Evolutionary conservation across 2,113 vertebrate species (phyloP), one percentile per base, ranked within the genome.

Genomic region (Gobius niger): DNA sequence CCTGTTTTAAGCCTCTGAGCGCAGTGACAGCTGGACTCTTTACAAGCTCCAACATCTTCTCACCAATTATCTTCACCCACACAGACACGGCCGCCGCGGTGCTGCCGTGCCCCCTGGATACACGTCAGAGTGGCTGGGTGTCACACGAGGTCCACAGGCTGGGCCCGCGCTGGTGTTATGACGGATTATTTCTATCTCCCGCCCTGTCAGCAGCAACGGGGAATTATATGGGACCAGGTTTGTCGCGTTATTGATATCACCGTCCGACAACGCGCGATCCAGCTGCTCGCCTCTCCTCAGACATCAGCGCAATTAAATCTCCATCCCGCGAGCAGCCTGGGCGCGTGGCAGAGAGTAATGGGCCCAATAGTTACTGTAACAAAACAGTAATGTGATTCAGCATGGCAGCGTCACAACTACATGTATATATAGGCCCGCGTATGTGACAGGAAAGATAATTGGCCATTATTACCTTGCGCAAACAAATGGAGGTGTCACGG

Each of bases 291-390:
- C 73, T 81, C 57, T 80, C 77, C 79, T 83, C 78, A 73, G 62
- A 90, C 88, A 78, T 86, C 75, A 47, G 78, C 42, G 57, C 84
- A 90, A 91, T 91, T 89, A 90, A 89, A 91, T 91, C 86, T 79
- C 18, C 84, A 52, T 46, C 77, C 79, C 13, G 69, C 75, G 59
- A 54, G 68, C 80, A 51, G 78, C 59, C 62, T 24, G 66, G 16
- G 68, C 9, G 60, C 44, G 80, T 88, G 90, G 87, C 90, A 89
- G 86, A 91, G 91, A 92, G 83, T 91, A 90, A 92, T 91, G 88
- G 81, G 71, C 67, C 83, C 91, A 91, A 91, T 91, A 91, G 88
- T 85, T 88, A 89, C 86, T 87, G 88, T 88, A 90, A 90, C 84
- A 84, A 84, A 88, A 87, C 81, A 88, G 73, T 91, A 82, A 85